Conservation (phyloP, 2,888 invertebrate species). For the Fragum sueziense region DNA sequence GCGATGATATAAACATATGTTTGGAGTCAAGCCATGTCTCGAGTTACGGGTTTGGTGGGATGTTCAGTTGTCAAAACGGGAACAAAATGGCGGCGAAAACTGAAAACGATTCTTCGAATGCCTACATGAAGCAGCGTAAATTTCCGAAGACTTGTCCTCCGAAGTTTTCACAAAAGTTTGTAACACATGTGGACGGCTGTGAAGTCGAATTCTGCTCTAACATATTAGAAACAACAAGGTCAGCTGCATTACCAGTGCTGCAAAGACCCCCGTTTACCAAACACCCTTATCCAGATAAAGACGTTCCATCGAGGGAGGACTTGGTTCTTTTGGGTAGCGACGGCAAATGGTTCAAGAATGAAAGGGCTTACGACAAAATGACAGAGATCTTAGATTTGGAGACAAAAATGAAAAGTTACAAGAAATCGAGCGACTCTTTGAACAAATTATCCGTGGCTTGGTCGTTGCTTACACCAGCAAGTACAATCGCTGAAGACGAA, state of each 20-base stretch:
- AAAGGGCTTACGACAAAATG: slow-evolving; percentile 15
- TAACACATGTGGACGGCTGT: slow-evolving; percentile 2
- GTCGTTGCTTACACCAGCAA: not conserved
- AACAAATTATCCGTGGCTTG: not conserved
- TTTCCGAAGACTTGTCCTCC: slow-evolving; percentile 13
- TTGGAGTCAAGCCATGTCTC: not conserved
- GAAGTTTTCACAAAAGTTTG: not conserved
- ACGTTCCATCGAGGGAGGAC: not conserved
- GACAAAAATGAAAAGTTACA: not conserved
- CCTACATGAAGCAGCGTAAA: not conserved
- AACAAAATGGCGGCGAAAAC: not conserved
- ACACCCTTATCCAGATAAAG: not conserved
- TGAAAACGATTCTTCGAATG: not conserved
- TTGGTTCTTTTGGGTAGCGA: not conserved
- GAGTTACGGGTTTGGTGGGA: slow-evolving; percentile 15
- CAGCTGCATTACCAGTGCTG: not conserved
- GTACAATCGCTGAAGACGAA: too few relatives aligned
- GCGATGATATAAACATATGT: slow-evolving; percentile 11
- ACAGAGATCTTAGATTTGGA: not conserved
- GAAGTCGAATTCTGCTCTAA: slow-evolving; percentile 7
- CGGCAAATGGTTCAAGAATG: slow-evolving; percentile 16
- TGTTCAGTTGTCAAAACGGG: slow-evolving; percentile 16
- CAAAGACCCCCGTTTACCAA: slow-evolving; percentile 4
- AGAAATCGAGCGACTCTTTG: not conserved
- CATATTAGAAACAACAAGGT: too few relatives aligned